phyloP scores from a whole-genome alignment of 2,888 invertebrate genomes.

The Allolobophora icterica region DNA sequence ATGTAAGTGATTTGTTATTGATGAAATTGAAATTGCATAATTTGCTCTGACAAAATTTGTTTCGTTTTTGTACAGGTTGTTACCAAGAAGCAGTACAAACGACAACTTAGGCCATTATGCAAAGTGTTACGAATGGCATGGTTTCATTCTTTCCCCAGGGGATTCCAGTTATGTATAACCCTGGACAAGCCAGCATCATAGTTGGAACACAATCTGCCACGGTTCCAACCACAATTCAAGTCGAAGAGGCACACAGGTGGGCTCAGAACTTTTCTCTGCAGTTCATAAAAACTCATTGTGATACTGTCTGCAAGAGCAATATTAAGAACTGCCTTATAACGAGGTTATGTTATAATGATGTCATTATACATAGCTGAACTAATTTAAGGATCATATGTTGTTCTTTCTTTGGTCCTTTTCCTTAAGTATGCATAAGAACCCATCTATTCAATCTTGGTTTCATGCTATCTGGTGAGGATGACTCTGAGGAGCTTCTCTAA shows the following conservation, averaged over 20 bases:
- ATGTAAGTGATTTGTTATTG: too few relatives aligned
- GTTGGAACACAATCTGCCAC: constrained; percentile 6
- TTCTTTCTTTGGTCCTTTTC: too few relatives aligned
- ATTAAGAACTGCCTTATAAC: too few relatives aligned
- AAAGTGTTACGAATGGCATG: neutral
- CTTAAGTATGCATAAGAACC: too few relatives aligned
- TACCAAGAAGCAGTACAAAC: neutral
- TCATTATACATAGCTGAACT: too few relatives aligned
- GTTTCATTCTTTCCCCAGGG: constrained; percentile 26
- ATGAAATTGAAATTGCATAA: too few relatives aligned
- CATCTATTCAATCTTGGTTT: too few relatives aligned
- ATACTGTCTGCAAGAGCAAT: neutral
- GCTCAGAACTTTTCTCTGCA: neutral
- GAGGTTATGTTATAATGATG: too few relatives aligned
- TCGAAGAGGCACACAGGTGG: constrained; percentile 23
- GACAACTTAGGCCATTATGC: constrained; percentile 6
- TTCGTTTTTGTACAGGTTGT: neutral
- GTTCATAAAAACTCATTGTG: neutral
- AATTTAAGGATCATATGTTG: too few relatives aligned
- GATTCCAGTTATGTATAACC: constrained; percentile 5
- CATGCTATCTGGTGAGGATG: too few relatives aligned
- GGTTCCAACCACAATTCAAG: neutral
- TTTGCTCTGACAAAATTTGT: neutral
- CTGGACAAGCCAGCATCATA: constrained; percentile 20
- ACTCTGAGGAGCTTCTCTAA: too few relatives aligned